phyloP scores from a whole-genome alignment of 2,113 vertebrate species.

The Burhinus bistriatus region DNA sequence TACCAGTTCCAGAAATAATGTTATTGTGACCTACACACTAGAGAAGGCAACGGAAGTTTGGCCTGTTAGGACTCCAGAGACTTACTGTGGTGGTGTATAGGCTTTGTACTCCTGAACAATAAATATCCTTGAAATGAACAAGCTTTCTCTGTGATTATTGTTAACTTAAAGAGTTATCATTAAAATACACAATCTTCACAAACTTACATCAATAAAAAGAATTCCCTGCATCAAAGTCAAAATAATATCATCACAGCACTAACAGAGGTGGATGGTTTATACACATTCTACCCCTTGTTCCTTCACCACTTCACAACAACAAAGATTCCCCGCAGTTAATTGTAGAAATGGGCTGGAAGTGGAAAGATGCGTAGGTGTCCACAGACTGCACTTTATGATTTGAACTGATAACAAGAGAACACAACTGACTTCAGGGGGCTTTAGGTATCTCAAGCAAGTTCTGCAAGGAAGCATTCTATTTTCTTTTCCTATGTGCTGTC shows the following conservation, averaged over 20 bases:
- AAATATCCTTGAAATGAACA: background rate
- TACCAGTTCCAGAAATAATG: background rate
- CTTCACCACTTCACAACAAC: background rate
- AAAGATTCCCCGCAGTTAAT: background rate
- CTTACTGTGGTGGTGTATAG: background rate
- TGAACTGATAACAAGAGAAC: background rate
- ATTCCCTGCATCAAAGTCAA: background rate
- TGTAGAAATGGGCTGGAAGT: background rate
- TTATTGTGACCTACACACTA: background rate
- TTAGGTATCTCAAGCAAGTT: background rate
- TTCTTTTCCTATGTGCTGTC: background rate
- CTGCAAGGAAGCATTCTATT: background rate
- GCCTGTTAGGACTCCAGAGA: background rate
- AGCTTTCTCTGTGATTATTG: background rate
- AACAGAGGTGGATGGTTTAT: background rate
- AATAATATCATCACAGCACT: background rate
- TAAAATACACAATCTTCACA: background rate
- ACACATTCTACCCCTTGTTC: accelerated
- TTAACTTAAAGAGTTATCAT: background rate
- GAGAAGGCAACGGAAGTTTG: background rate
- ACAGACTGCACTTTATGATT: background rate
- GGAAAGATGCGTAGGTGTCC: background rate
- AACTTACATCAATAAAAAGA: background rate
- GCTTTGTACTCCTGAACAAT: background rate
- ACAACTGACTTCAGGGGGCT: background rate